These are phyloP conservation scores for Fringilla coelebs DNA, from an alignment of 2,797 vertebrate species.

Conservation along the genomic window DNA sequence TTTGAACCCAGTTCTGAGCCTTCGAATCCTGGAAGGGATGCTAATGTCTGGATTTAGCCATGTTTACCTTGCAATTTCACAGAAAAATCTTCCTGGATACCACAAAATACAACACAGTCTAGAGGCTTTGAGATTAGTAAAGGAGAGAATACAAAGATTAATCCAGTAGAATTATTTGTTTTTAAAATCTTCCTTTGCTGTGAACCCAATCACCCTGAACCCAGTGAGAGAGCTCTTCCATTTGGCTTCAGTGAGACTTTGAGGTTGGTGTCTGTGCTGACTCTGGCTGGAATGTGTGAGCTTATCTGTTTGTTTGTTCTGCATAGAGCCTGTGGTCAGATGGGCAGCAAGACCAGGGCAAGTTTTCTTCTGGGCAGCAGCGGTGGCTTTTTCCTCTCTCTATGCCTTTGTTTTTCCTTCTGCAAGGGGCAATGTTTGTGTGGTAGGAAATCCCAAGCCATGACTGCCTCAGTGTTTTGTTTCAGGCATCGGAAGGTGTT, in stretches of 20 bases:
- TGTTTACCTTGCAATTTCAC: background rate
- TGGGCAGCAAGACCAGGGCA: background rate
- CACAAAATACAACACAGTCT: background rate
- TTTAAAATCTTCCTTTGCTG: background rate
- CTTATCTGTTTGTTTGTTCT: background rate
- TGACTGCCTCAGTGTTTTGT: background rate
- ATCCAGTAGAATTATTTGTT: background rate
- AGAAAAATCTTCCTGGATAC: background rate
- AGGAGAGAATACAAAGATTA: background rate
- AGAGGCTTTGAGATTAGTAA: background rate
- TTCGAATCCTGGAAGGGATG: background rate
- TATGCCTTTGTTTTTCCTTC: background rate
- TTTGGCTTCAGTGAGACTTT: background rate
- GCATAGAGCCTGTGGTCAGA: background rate
- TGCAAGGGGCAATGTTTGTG: background rate
- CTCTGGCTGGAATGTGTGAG: background rate
- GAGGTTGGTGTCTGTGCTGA: background rate
- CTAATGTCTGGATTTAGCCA: background rate
- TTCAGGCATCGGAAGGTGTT: conserved; percentile 94
- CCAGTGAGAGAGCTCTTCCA: background rate
- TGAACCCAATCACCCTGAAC: background rate
- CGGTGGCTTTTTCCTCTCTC: background rate
- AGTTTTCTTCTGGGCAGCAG: background rate
- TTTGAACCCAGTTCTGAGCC: background rate
- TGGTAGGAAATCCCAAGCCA: background rate